phyloP scores from a whole-genome alignment of 2,797 vertebrate genomes.

The Merluccius polli region DNA sequence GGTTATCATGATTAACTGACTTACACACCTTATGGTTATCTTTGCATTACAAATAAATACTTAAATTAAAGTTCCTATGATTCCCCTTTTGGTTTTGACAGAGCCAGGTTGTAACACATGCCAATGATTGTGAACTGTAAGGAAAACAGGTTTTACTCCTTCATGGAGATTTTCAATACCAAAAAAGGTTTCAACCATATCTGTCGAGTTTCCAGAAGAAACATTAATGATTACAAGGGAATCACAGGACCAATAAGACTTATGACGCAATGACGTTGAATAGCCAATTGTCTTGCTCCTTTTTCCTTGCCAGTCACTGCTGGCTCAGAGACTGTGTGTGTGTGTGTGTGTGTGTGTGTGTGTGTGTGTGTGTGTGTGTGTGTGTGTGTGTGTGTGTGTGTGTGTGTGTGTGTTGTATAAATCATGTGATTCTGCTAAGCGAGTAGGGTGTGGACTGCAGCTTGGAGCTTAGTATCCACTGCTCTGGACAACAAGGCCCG shows the following conservation, averaged over 20 bases:
- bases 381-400: slow-evolving; percentile 8
- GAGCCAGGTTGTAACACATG: neutral
- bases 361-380: slow-evolving; percentile 7
- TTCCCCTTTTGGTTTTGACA: neutral
- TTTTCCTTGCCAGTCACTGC: neutral
- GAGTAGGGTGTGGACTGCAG: neutral
- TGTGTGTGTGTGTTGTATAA: slow-evolving; percentile 4
- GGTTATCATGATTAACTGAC: no score
- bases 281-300: neutral
- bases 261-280: neutral
- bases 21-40: no score
- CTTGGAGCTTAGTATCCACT: neutral
- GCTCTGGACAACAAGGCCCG: neutral
- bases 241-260: neutral
- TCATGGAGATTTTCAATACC: no score
- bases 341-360: slow-evolving; percentile 6
- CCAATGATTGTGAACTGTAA: neutral
- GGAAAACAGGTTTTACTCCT: no score
- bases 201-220: neutral
- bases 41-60: neutral
- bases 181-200: no score
- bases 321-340: neutral
- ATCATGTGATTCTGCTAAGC: neutral
- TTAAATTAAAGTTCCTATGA: neutral
- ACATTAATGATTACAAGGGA: neutral